Percentiles rank a stretch among this genome's conserved stretches.
These are phyloP conservation scores for Catostylus mosaicus DNA, from an alignment of 30 jellyfish, hydroid and myxozoan species.

Conservation along the genomic window DNA sequence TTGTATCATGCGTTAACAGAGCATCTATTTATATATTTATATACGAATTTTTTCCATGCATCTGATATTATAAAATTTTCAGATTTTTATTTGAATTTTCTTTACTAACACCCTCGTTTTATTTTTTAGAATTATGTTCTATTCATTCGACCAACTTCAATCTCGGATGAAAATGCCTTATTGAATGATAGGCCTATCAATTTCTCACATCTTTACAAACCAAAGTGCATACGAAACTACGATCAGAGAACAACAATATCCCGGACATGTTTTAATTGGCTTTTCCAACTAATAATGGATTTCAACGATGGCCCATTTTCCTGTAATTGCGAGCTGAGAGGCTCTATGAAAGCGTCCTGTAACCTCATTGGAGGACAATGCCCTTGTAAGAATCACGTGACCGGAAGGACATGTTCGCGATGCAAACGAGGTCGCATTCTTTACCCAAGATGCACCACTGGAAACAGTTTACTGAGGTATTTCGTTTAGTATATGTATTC, in stretches of 20 bases:
- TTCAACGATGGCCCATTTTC: conserved; percentile 56
- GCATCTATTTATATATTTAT: too few relatives aligned
- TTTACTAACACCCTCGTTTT: too few relatives aligned
- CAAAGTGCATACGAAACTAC: conserved; percentile 20
- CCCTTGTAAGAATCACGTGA: conserved; percentile 70
- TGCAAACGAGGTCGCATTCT: conserved; percentile 73
- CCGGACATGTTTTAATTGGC: conserved; percentile 28
- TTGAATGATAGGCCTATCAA: background rate
- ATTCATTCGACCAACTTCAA: conserved; percentile 6
- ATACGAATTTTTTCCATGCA: too few relatives aligned
- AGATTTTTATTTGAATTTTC: too few relatives aligned
- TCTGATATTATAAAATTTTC: too few relatives aligned
- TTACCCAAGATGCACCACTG: conserved; percentile 73
- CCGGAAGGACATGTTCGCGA: conserved; percentile 79
- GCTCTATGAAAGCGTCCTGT: conserved; percentile 67
- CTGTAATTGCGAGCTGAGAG: conserved; percentile 82
- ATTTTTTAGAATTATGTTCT: conserved; percentile 24
- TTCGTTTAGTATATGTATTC: background rate
- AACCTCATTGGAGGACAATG: conserved; percentile 87
- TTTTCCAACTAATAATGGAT: conserved; percentile 41
- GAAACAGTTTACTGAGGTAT: conserved; percentile 19
- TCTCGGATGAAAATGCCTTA: background rate
- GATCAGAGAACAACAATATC: background rate
- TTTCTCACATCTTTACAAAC: conserved; percentile 8
- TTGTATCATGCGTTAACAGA: too few relatives aligned